Evolutionary conservation across 2,797 vertebrate genomes (phyloP), one percentile per base, ranked within the genome.

Genomic region (Thalassophryne amazonica): DNA sequence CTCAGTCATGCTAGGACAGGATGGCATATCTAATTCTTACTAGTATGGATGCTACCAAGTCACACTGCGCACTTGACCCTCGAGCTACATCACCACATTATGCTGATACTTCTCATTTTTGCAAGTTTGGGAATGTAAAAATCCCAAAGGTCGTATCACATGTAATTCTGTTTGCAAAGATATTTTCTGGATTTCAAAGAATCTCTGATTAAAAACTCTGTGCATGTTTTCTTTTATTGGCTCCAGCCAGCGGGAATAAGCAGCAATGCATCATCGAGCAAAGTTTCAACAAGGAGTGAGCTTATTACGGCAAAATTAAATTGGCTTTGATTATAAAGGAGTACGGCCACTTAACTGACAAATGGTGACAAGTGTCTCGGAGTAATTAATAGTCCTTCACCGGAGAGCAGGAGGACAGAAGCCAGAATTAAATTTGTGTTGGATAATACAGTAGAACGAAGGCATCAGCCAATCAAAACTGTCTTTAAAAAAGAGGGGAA

Each of bases 361-460:
- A 64, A 57, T 28, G 11, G 13, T 60, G 34, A 68, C 29, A 58
- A 73, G 68, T 68, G 50, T 50, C 10, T 45, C 30, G 20, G 22
- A 10, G 15, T 76, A 80, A 78, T 79, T 64, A 60, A 69, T 53
- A 61, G 50, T 34, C 23, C 49, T 60, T 67, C 17, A 59, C 27
- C 29, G 55, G 22, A 52, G 50, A 62, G 37, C 41, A 12, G 15
- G 18, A 40, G 3, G 51, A 34, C 21, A 51, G 40, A 13, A 23
- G 46, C 33, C 41, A n/a, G 17, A 42, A 43, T 52, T 31, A 42
- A 33, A 56, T 66, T 63, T 38, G 35, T 31, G 56, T 39, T 23
- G 21, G 54, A 20, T 39, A 40, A 60, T 22, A 16, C 13, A 35
- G 2, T 18, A 22, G 31, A 49, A 48, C 36, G 56, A 37, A 62